Base-by-base conservation (phyloP, 2,113 vertebrate genomes). In the Pholis gunnellus region DNA sequence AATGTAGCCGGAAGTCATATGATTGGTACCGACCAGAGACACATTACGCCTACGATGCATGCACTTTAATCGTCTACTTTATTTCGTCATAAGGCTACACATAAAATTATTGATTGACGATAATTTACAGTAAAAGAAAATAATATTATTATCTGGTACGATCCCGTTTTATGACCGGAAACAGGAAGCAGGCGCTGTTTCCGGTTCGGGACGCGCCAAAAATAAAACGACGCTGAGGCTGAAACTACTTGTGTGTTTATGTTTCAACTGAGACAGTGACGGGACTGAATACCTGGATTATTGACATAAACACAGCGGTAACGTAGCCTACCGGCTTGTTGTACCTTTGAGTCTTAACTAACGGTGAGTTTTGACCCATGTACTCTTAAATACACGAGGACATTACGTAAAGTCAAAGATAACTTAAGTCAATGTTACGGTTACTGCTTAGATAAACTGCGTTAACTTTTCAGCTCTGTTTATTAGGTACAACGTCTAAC, bases 141-240 rank as follows among this genome's bases (percentile, higher is more conserved):
- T 9, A 14, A 65, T 42, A 42, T 25, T 67, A 7, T 22, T 34
- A 6, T 64, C 22, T 50, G 11, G 38, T 4, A 5, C 9, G 44
- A 20, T 9, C 6, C 20, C 2, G 3, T 14, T 34, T 56, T 48
- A 17, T 46, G 1, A 75, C 64, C 65, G 61, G 81, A 89, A 84
- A 11, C 1, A 25, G 67, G 78, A 87, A 85, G 6, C 0, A 14
- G 10, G 10, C 0, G 1, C 1, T 1, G 5, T 7, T 83, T 89
- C 87, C 85, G 60, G 38, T 76, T 81, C 3, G 2, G 2, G 25
- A 42, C 18, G 86, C 90, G 90, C 86, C 57, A 83, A 89, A 79
- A 74, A 25, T 13, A 38, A 81, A 89, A 74, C 20, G 9, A 44
- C 22, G 0, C 2, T 1, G 46, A 7, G 0, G 29, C 29, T 1